phyloP scores from a whole-genome alignment of 2,888 invertebrate species.

The Ochropleura plecta region DNA sequence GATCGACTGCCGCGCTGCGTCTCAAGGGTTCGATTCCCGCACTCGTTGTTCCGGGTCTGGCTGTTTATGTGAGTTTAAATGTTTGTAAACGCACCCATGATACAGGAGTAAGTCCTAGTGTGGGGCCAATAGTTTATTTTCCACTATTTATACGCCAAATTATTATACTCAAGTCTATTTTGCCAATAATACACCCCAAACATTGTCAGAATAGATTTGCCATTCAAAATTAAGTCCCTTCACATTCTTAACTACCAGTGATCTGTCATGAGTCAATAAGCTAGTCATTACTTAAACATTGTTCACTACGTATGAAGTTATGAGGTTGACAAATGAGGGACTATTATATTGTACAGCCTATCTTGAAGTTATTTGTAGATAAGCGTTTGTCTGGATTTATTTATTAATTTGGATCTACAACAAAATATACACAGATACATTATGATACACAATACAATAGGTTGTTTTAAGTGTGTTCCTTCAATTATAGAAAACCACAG shows the following conservation, averaged over 20 bases:
- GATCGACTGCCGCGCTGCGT: no score
- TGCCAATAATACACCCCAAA: background rate
- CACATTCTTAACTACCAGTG: conserved; percentile 29
- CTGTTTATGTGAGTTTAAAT: no score
- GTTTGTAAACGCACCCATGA: no score
- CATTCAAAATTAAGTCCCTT: conserved; percentile 5
- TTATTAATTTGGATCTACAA: background rate
- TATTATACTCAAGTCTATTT: background rate
- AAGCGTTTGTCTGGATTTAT: background rate
- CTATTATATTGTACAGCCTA: background rate
- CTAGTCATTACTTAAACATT: conserved; percentile 21
- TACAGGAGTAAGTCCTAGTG: no score
- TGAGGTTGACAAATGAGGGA: conserved; percentile 11
- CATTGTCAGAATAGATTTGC: conserved; percentile 6
- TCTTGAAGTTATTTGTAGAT: background rate
- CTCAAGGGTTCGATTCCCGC: no score
- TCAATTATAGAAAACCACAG: no score
- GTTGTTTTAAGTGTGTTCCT: no score
- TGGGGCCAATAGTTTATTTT: no score
- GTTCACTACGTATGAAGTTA: background rate
- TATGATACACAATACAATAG: no score
- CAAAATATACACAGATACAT: no score
- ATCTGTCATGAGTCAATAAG: conserved; percentile 25
- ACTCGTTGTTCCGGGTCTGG: no score
- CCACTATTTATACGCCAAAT: no score